Base-by-base conservation (phyloP, 2,888 invertebrate species). In the Lasioglossum lativentre region DNA sequence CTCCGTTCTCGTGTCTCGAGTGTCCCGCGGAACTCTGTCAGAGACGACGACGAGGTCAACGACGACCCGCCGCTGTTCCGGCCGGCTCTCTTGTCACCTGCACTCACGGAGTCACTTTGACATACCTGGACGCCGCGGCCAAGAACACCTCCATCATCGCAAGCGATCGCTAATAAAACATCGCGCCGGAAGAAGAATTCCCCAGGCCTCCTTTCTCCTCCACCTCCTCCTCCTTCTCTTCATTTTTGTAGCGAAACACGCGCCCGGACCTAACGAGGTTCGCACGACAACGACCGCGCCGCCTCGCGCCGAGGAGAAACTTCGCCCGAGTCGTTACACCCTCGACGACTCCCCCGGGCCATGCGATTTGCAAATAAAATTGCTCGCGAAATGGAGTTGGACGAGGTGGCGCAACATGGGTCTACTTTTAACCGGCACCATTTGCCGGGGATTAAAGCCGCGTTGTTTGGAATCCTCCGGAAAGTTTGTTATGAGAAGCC, bases 1-100 rank as follows among this genome's bases (percentile, higher is more conserved):
- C 52, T 71, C 34, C 83, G 77, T 80, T 78, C 91, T 88, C 83
- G 85, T 19, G 63, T 90, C 88, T 91, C 90, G 82, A 90, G 91
- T 85, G 52, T 85, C 79, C 88, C 86, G 83, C 73, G 88, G 63
- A 78, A 73, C 77, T 78, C 75, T 70, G 42, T 40, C 79, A 79
- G 66, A 78, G 79, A 83, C 83, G 79, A 83, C 83, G 79, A 80
- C 82, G 80, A 66, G 75, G 73, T 66, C 80, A 59, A 42, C 82
- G 79, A 42, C 72, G 82, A 73, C 52, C 34, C 34, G 27, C 78
- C 42, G 38, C 68, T 70, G 63, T 79, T 27, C 59, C 45, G 27
- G 30, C 30, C 34, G 66, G 66, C 38, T 45, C 86, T 86, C 85
- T 84, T 71, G 75, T 87, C 77, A 68, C 68, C 80, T 66, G 52